These are phyloP conservation scores for Rhorus exstirpatorius DNA, from an alignment of 2,888 invertebrate species.

Conservation along the genomic window DNA sequence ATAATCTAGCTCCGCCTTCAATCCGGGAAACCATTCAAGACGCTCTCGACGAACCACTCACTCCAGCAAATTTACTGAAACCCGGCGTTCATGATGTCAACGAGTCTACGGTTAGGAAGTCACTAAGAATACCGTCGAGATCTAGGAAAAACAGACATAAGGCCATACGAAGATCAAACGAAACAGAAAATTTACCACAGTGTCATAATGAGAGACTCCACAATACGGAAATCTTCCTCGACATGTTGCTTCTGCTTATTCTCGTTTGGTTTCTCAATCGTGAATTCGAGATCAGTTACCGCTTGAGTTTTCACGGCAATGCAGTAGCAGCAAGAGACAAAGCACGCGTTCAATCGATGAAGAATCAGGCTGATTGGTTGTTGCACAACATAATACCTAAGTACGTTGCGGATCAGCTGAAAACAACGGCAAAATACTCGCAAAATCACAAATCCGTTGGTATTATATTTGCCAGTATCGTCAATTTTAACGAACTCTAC, in stretches of 20 bases:
- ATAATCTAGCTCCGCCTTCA: constrained; percentile 25
- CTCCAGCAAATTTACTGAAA: constrained; percentile 49
- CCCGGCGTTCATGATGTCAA: constrained; percentile 2
- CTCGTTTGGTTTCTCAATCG: constrained; percentile 97
- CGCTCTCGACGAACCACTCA: constrained; percentile 7
- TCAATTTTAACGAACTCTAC: constrained; percentile 99
- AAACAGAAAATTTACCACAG: constrained; percentile 8
- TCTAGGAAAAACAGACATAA: not conserved
- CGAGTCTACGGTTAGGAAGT: constrained; percentile 19
- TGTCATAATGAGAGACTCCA: constrained; percentile 84
- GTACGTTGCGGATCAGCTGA: constrained; percentile 97
- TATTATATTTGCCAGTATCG: constrained; percentile 98
- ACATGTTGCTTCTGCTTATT: constrained; percentile 93
- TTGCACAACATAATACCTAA: constrained; percentile 98
- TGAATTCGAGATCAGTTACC: constrained; percentile 97
- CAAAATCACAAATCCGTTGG: constrained; percentile 97
- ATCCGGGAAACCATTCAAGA: constrained; percentile 32
- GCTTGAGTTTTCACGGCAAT: constrained; percentile 97
- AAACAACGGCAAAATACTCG: constrained; percentile 97
- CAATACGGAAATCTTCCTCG: constrained; percentile 92
- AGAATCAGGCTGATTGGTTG: constrained; percentile 98
- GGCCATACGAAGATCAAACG: not conserved
- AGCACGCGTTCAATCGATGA: constrained; percentile 95
- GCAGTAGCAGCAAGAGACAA: constrained; percentile 96
- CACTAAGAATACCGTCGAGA: constrained; percentile 36